Base-by-base conservation (phyloP, 2,113 vertebrate species). In the Rhodinocichla rosea region DNA sequence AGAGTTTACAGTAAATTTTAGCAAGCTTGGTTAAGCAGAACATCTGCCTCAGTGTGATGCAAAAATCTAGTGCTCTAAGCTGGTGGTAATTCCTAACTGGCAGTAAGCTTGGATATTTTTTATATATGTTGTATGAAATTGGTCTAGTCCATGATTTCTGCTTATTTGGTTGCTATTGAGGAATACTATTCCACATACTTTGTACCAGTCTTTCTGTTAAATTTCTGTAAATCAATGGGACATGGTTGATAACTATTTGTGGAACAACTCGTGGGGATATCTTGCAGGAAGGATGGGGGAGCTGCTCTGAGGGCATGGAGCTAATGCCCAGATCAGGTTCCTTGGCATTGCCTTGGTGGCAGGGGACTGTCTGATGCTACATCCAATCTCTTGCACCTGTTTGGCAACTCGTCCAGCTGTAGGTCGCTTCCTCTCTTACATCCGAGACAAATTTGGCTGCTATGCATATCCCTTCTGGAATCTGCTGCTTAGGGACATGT, bases 371-470 rank as follows among this genome's bases (percentile, higher is more conserved):
- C 28, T 73, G 63, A 19, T 55, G 69, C 30, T 73, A 22, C n/a
- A 56, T 67, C 56, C 11, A 23, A n/a, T 91, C 62, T 35, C 70
- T 8, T 91, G 80, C 91, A 88, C 95, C 95, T 97, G 95, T 77
- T 95, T 57, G 91, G 90, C 74, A 86, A n/a, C 82, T 91, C 83
- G 23, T 83, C 47, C 44, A 24, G 67, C 42, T n/a, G 50, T 32
- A 49, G 83, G 81, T 74, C 90, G 70, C 82, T 97, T 97, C 96
- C 95, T 95, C 55, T 67, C 60, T 23, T 65, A 27, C 49, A 94
- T 86, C 92, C 20, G 30, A 88, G 78, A 57, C 65, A n/a, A 14
- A 81, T 82, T 70, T 7, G 8, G 70, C 82, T 67, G 81, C 81
- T 56, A 0, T 63, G 50, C 40, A 2, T 57, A 37, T 92, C 73